phyloP scores from a whole-genome alignment of 2,797 vertebrate species.

The Natrix natrix region DNA sequence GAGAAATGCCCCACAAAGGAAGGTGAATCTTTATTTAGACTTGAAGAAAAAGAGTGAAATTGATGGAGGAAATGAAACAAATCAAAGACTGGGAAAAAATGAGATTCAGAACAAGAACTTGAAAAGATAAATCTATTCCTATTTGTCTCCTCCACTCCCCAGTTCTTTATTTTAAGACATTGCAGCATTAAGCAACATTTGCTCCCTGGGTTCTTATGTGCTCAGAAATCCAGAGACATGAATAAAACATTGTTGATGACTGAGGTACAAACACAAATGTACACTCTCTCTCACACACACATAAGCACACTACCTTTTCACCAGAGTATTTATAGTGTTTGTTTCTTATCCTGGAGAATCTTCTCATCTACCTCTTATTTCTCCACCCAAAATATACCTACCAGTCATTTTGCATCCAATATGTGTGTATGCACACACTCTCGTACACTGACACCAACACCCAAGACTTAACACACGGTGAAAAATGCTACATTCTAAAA shows the following conservation, averaged over 20 bases:
- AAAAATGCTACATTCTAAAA: background rate
- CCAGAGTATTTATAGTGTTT: background rate
- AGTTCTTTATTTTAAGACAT: background rate
- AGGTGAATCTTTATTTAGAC: background rate
- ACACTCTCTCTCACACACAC: too few relatives aligned
- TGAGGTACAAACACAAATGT: background rate
- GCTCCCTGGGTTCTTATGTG: background rate
- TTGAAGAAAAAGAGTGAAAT: background rate
- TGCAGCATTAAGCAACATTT: background rate
- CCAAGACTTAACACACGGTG: accelerated
- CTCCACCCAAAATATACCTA: background rate
- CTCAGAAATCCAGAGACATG: background rate
- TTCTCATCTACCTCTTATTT: background rate
- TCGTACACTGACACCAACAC: background rate
- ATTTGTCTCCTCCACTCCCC: background rate
- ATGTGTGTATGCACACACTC: accelerated
- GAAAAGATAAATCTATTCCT: background rate
- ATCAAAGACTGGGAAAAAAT: background rate
- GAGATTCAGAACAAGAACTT: background rate
- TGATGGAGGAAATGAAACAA: background rate
- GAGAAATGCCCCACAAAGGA: background rate
- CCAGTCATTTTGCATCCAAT: background rate
- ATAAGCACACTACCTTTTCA: background rate
- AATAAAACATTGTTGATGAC: background rate
- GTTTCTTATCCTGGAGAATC: background rate